Base-by-base conservation (phyloP, 1,140 invertebrate species). In the Delia radicum region DNA sequence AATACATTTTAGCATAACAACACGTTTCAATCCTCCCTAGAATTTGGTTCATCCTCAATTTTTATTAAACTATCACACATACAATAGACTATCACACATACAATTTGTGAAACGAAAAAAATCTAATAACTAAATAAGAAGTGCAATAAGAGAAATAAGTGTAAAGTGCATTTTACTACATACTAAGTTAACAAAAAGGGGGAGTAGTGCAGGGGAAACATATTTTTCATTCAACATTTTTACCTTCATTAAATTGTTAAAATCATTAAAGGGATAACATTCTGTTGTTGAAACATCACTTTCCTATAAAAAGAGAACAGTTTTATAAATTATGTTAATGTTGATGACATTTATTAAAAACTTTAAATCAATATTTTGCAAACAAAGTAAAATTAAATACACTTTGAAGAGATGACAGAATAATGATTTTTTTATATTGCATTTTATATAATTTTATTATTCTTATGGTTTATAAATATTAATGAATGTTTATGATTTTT, bases 211-310 rank as follows among this genome's bases (percentile, higher is more conserved):
- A n/a, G n/a, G n/a, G n/a, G n/a, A n/a, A n/a, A n/a, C n/a, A n/a
- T n/a, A n/a, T n/a, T n/a, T n/a, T n/a, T n/a, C n/a, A n/a, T n/a
- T n/a, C n/a, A n/a, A n/a, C n/a, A n/a, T n/a, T 28, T 79, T 84
- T 85, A 86, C 84, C 84, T 86, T 84, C 82, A 84, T 85, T 79
- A 85, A 79, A 77, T 84, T 86, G 79, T 85, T 86, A 77, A 86
- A 82, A 77, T 86, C 85, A 77, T 86, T 83, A 78, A 86, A 86
- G 73, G 85, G 83, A 82, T 86, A 84, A 55, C 79, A 80, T 78
- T 86, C 85, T 71, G 79, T 79, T 42, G 79, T 81, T 46, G 85
- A 86, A 74, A 83, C 85, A 80, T 86, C 85, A 79, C 85, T 86
- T 74, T 79, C 80, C 85, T 86, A 76, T 37, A 75, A 75, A 73